Evolutionary conservation across 2,797 vertebrate genomes (phyloP), one percentile per base, ranked within the genome.

Genomic region (Pseudochirops cupreus): DNA sequence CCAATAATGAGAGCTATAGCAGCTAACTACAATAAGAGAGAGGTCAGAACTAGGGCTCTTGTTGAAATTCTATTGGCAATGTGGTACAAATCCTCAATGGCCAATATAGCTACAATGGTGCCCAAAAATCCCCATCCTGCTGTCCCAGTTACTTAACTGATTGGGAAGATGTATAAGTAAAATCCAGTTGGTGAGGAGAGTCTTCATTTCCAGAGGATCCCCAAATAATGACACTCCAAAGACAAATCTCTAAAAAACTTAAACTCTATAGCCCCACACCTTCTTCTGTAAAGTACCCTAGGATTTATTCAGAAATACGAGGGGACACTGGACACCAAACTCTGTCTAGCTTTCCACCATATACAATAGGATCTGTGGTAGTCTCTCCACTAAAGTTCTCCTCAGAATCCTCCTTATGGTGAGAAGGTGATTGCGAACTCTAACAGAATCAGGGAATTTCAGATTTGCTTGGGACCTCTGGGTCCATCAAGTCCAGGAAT

Each of bases 181-280:
- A 94, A 29, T 14, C 31, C 2, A 29, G 4, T 50, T 46, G 28
- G 24, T 5, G 0, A 74, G 50, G 53, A 82, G 56, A 94, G 52
- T 92, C 87, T 18, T 50, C 55, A 59, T 58, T 91, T 95, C 56
- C 39, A 50, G 53, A 95, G 28, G 91, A 89, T 67, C 11, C 74
- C 82, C 56, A 24, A 93, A n/a, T 33, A 94, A n/a, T 33, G 58
- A 87, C 89, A 89, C n/a, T 16, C 92, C 90, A 52, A 3, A 91
- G 31, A 26, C 29, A 33, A 55, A 11, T 31, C 6, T n/a, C 39
- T 2, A 0, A 91, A 91, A 74, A 26, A 50, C 39, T 89, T 53
- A 56, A 67, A 56, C 26, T 24, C 5, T 57, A 91, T 29, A 56
- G 92, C 24, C 24, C 92, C 0, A 0, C 9, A 58, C 50, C 54